Evolutionary conservation across 2,797 vertebrate species (phyloP).

Genomic region (Carapus acus): DNA sequence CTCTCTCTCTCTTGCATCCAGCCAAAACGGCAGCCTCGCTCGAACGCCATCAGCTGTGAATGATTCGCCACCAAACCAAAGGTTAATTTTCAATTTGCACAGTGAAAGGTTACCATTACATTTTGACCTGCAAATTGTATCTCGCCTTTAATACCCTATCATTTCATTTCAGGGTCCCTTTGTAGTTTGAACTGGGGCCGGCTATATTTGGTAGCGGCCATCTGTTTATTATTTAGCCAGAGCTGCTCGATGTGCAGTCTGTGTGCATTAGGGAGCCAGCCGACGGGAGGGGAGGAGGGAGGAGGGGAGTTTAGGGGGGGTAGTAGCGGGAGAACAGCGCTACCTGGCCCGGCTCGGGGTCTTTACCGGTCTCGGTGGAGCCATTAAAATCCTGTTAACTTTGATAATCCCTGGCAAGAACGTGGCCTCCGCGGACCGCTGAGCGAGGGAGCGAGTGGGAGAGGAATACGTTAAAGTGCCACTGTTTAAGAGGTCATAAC

Average conservation of each 20-base stretch:
- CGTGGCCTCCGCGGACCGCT: constrained; percentile 60
- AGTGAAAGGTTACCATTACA: constrained; percentile 79
- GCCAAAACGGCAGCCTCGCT: constrained; percentile 9
- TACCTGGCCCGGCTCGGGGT: constrained; percentile 64
- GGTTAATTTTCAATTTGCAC: constrained; percentile 84
- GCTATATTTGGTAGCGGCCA: constrained; percentile 80
- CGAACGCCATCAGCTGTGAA: constrained; percentile 64
- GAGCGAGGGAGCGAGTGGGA: constrained; percentile 32
- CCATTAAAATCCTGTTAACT: constrained; percentile 74
- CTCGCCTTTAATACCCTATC: constrained; percentile 76
- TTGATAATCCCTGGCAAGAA: constrained; percentile 68
- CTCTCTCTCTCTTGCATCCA: no score
- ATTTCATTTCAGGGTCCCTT: constrained; percentile 75
- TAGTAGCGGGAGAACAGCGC: constrained; percentile 39
- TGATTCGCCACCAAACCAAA: constrained; percentile 66
- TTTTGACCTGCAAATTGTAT: constrained; percentile 83
- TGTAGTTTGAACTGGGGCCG: constrained; percentile 68
- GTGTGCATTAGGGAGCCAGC: constrained; percentile 64
- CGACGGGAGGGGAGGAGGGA: no score
- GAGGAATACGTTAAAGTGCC: constrained; percentile 63
- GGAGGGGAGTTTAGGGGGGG: no score
- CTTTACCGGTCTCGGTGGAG: constrained; percentile 66
- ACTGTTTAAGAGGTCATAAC: constrained; percentile 67
- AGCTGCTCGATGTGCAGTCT: constrained; percentile 73
- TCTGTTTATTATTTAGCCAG: constrained; percentile 82